These are phyloP conservation scores for Phlogophora meticulosa DNA, from an alignment of 2,888 invertebrate species.

Conservation along the genomic window DNA sequence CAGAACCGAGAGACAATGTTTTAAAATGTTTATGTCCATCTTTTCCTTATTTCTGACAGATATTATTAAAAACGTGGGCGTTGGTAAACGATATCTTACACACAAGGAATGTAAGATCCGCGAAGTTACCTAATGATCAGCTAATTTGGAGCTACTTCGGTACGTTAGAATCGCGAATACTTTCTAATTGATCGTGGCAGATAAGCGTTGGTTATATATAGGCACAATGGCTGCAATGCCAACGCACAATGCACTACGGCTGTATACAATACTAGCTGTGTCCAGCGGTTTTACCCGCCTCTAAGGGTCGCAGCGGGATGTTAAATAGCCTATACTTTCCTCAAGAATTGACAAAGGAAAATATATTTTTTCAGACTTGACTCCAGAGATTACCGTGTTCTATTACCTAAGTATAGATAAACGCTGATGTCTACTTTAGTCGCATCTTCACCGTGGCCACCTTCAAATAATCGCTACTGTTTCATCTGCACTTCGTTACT, in stretches of 20 bases:
- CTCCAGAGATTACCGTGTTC: no score
- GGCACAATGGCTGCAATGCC: conserved; percentile 12
- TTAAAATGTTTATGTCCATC: no score
- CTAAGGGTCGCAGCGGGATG: no score
- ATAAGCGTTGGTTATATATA: conserved; percentile 26
- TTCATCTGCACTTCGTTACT: not conserved
- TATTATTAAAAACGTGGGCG: not conserved
- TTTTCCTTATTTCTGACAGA: no score
- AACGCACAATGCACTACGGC: not conserved
- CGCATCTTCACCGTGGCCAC: no score
- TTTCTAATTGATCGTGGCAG: conserved; percentile 55
- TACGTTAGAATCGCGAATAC: conserved; percentile 30
- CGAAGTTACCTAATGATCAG: conserved; percentile 41
- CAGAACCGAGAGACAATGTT: not conserved
- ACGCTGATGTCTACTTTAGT: no score
- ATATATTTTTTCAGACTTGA: no score
- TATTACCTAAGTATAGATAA: no score
- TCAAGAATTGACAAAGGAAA: no score
- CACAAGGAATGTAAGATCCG: conserved; percentile 33
- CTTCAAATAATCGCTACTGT: not conserved
- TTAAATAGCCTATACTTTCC: no score
- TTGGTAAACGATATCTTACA: conserved; percentile 8
- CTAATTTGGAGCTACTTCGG: conserved; percentile 27
- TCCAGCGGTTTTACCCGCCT: no score
- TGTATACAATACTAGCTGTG: no score